phyloP scores from a whole-genome alignment of 2,888 invertebrate species.

The Drosophila merina region DNA sequence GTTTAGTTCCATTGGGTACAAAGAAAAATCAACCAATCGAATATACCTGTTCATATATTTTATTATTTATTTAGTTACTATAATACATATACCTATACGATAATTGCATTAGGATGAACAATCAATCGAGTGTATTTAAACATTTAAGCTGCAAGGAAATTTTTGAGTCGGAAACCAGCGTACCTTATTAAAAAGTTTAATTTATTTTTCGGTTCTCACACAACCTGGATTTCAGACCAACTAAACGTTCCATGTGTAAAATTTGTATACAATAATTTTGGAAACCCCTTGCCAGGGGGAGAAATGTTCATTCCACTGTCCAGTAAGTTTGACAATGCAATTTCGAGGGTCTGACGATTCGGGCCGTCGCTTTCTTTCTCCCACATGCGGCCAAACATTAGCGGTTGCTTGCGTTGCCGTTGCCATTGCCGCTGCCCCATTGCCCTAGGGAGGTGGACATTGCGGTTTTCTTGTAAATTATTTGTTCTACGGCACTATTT shows the following conservation, averaged over 20 bases:
- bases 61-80: no score
- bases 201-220: no score
- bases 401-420: constrained; percentile 59
- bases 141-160: no score
- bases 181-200: no score
- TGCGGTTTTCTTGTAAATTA: constrained; percentile 74
- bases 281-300: background rate
- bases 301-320: constrained; percentile 27
- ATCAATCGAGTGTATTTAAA: no score
- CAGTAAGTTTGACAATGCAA: constrained; percentile 55
- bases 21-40: no score
- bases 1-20: no score
- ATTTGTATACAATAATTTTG: background rate
- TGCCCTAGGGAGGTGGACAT: constrained; percentile 56
- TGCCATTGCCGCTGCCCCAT: constrained; percentile 1
- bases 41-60: no score
- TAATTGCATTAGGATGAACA: no score
- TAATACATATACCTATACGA: no score
- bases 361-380: constrained; percentile 1
- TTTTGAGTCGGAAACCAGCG: no score
- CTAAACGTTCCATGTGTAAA: background rate
- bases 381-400: constrained; percentile 70
- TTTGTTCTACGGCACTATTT: constrained; percentile 75
- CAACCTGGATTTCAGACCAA: background rate
- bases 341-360: constrained; percentile 47